Evolutionary conservation across 1,140 invertebrate species (phyloP).

Genomic region (Drosophila auraria): DNA sequence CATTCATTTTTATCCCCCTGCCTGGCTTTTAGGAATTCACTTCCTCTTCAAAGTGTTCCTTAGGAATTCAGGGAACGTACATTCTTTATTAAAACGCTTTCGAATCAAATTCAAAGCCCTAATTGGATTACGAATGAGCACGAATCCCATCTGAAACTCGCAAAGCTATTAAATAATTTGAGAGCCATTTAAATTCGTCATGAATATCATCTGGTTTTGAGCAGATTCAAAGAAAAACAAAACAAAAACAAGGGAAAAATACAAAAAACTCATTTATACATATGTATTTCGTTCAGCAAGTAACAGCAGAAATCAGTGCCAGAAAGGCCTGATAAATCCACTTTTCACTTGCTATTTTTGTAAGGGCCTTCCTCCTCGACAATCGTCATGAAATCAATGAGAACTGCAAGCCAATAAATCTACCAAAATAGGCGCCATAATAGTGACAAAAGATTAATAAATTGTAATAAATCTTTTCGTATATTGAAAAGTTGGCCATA

Average conservation of each 20-base stretch:
- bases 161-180: slow-evolving; percentile 42
- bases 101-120: slow-evolving; percentile 14
- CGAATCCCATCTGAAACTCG: slow-evolving; percentile 6
- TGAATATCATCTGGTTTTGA: slow-evolving; percentile 42
- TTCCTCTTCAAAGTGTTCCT: slow-evolving; percentile 18
- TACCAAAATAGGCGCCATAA: slow-evolving; percentile 57
- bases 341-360: slow-evolving; percentile 34
- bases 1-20: slow-evolving; percentile 18
- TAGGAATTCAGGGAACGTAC: neutral
- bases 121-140: slow-evolving; percentile 19
- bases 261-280: slow-evolving; percentile 7
- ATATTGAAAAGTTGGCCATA: slow-evolving; percentile 28
- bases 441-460: slow-evolving; percentile 74
- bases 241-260: slow-evolving; percentile 12
- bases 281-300: slow-evolving; percentile 20
- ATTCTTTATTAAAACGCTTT: slow-evolving; percentile 1
- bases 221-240: slow-evolving; percentile 17
- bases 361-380: slow-evolving; percentile 17
- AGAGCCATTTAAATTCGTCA: slow-evolving; percentile 38
- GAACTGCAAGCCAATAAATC: slow-evolving; percentile 56
- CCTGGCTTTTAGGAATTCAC: slow-evolving; percentile 6
- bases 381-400: neutral
- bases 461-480: slow-evolving; percentile 67
- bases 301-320: slow-evolving; percentile 33
- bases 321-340: slow-evolving; percentile 53